These are phyloP conservation scores for Choloepus hoffmanni DNA, from an alignment of 2,113 vertebrate species.

Conservation along the genomic window DNA sequence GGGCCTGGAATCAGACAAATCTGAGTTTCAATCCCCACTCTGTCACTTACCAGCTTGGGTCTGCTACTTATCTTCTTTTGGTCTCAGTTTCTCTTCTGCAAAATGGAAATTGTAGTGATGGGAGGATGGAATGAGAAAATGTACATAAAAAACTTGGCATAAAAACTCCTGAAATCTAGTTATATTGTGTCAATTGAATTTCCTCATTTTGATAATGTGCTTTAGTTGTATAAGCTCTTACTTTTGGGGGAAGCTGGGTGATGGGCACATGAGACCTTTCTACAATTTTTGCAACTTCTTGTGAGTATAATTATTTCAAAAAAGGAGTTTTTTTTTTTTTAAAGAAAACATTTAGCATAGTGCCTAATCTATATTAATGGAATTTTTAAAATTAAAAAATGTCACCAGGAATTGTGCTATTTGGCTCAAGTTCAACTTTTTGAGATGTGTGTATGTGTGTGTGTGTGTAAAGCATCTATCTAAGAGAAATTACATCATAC, in stretches of 20 bases:
- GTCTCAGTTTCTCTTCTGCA: background rate
- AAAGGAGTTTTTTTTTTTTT: too few species aligned
- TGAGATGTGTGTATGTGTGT: background rate
- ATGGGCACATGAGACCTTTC: background rate
- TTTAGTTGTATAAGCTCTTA: background rate
- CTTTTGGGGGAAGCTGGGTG: background rate
- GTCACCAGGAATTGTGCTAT: background rate
- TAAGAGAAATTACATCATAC: background rate
- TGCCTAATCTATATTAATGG: background rate
- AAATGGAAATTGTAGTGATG: background rate
- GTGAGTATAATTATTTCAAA: background rate
- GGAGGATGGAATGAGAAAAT: background rate
- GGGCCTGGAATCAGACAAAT: background rate
- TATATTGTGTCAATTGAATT: background rate
- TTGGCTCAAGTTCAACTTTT: background rate
- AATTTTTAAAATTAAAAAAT: background rate
- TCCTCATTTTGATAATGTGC: background rate
- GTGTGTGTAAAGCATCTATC: too few species aligned
- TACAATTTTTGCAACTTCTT: background rate
- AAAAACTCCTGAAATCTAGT: background rate
- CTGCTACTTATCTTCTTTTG: background rate
- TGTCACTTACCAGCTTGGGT: background rate
- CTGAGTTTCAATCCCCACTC: background rate
- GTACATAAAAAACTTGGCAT: background rate
- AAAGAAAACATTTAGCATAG: background rate